Conservation (phyloP, 2,888 invertebrate species). For the Rhynchonema sp. region DNA sequence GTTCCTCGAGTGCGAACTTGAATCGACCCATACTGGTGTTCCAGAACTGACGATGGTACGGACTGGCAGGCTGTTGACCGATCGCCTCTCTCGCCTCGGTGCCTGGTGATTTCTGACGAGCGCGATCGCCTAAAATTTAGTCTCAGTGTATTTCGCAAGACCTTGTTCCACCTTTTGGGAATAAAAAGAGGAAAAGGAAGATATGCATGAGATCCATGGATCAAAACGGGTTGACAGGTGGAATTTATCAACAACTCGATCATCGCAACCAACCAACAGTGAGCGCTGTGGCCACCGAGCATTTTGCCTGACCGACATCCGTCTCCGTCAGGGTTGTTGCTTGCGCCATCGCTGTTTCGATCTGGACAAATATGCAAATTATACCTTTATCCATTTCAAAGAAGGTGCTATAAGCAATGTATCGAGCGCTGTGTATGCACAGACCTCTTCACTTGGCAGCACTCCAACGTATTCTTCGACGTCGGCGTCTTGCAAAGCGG, state of each 20-base stretch:
- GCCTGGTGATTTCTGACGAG: background rate
- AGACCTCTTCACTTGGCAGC: conserved; percentile 48
- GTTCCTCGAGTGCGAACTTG: conserved; percentile 64
- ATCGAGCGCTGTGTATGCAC: too few species aligned
- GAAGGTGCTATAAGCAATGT: too few species aligned
- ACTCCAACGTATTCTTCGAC: conserved; percentile 56
- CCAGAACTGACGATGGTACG: conserved; percentile 45
- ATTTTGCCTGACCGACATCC: conserved; percentile 53
- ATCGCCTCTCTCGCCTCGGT: too few species aligned
- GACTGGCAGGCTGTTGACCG: background rate
- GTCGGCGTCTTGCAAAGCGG: background rate
- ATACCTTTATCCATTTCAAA: too few species aligned
- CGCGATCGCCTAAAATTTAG: too few species aligned
- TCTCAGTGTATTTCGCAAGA: too few species aligned
- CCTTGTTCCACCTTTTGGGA: too few species aligned
- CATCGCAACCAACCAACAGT: too few species aligned
- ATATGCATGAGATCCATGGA: too few species aligned
- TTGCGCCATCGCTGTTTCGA: conserved; percentile 58
- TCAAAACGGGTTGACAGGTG: too few species aligned
- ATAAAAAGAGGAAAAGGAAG: too few species aligned
- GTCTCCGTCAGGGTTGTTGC: conserved; percentile 69
- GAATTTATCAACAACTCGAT: too few species aligned
- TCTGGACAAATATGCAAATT: conserved; percentile 18
- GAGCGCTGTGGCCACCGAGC: conserved; percentile 53
- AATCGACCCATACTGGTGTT: conserved; percentile 78